Evolutionary conservation across 2,113 vertebrate species (phyloP).

Genomic region (Tamias sibiricus): DNA sequence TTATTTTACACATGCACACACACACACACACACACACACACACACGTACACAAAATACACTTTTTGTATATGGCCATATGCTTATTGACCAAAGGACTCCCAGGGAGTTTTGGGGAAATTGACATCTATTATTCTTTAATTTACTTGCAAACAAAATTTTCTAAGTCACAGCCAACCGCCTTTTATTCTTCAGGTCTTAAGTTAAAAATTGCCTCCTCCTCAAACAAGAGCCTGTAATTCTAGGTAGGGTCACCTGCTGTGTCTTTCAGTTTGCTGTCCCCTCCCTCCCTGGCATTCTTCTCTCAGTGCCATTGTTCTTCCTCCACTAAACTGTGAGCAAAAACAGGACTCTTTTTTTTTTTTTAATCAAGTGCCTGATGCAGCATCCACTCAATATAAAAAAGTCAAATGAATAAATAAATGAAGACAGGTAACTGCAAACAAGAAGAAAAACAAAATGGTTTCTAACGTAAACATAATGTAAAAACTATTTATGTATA

Average conservation of each 20-base stretch:
- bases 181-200: not conserved
- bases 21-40: not conserved
- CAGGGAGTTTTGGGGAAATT: not conserved
- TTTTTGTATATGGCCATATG: not conserved
- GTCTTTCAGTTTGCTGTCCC: not conserved
- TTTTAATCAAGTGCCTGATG: not conserved
- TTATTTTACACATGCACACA: not conserved
- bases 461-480: not conserved
- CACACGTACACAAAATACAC: not conserved
- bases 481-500: not conserved
- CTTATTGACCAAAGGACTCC: not conserved
- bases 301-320: not conserved
- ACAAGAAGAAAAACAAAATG: not conserved
- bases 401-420: not conserved
- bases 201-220: not conserved
- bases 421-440: not conserved
- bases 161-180: not conserved
- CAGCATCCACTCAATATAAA: not conserved
- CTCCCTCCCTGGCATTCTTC: not conserved
- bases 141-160: not conserved
- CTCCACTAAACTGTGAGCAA: not conserved
- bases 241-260: fast-evolving
- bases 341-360: not conserved
- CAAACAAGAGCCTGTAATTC: not conserved
- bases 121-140: not conserved